A percentile compares a stretch with the other conserved stretches of the same genome.
These are phyloP conservation scores for Cynaeus angustus DNA, from an alignment of 2,888 invertebrate genomes.

Conservation along the genomic window DNA sequence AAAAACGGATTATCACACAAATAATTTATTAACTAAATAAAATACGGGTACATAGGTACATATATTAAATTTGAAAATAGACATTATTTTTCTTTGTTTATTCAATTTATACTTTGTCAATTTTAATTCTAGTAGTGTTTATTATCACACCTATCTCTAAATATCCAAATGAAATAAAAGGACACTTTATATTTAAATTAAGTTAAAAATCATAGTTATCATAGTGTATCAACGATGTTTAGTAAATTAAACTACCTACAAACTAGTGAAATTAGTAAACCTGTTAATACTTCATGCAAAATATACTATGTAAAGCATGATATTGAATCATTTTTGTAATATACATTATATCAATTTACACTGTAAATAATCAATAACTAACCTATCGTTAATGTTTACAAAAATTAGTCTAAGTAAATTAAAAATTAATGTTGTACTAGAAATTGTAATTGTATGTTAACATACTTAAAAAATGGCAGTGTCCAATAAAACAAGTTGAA, in stretches of 20 bases:
- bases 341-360: constrained; percentile 49
- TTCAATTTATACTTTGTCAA: constrained; percentile 59
- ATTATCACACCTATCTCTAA: constrained; percentile 61
- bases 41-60: constrained; percentile 65
- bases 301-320: constrained; percentile 49
- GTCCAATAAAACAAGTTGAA: constrained; percentile 43
- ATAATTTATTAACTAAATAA: constrained; percentile 67
- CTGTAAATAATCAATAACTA: constrained; percentile 39
- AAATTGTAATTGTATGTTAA: constrained; percentile 39
- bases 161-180: constrained; percentile 61
- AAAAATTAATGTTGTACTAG: constrained; percentile 46
- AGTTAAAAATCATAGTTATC: constrained; percentile 48
- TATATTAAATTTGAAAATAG: constrained; percentile 65
- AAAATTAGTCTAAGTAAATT: constrained; percentile 42
- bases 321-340: constrained; percentile 38
- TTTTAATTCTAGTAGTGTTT: constrained; percentile 54
- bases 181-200: constrained; percentile 59
- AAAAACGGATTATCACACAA: constrained; percentile 59
- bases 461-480: constrained; percentile 48
- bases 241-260: constrained; percentile 49
- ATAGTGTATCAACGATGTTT: constrained; percentile 37
- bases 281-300: constrained; percentile 52
- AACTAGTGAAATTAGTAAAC: constrained; percentile 46
- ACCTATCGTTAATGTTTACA: constrained; percentile 38
- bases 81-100: constrained; percentile 60